Conservation (phyloP, 2,113 vertebrate genomes). For the Zosterops hypoxanthus region DNA sequence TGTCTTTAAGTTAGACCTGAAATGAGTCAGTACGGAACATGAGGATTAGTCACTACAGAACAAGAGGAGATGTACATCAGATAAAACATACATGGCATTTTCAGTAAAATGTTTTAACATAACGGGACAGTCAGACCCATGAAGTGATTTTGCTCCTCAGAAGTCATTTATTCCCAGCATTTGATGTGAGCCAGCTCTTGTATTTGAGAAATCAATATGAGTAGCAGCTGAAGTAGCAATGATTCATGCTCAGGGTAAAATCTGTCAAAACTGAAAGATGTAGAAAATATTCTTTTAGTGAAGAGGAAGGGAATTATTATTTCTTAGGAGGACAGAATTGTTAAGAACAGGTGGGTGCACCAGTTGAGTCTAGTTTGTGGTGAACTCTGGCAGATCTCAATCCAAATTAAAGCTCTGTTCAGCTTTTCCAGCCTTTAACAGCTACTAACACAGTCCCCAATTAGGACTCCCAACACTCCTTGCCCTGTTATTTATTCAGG, state of each 20-base stretch:
- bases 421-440: neutral
- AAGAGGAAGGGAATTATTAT: neutral
- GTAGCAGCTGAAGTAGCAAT: neutral
- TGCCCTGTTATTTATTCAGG: neutral
- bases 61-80: neutral
- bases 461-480: neutral
- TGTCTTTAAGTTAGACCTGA: neutral
- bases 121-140: neutral
- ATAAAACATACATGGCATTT: neutral
- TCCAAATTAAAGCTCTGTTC: neutral
- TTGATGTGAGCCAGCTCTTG: neutral
- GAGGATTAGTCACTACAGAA: neutral
- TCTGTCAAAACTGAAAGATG: neutral
- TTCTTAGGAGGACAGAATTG: neutral
- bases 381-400: neutral
- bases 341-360: neutral
- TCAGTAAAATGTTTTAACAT: neutral
- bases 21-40: neutral
- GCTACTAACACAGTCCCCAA: neutral
- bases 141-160: neutral
- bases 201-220: conserved; percentile 14
- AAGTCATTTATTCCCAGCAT: neutral
- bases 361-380: neutral
- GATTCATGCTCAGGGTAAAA: neutral
- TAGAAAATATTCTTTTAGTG: neutral